These are phyloP conservation scores for Laspeyria flexula DNA, from an alignment of 2,888 invertebrate species.

Conservation along the genomic window DNA sequence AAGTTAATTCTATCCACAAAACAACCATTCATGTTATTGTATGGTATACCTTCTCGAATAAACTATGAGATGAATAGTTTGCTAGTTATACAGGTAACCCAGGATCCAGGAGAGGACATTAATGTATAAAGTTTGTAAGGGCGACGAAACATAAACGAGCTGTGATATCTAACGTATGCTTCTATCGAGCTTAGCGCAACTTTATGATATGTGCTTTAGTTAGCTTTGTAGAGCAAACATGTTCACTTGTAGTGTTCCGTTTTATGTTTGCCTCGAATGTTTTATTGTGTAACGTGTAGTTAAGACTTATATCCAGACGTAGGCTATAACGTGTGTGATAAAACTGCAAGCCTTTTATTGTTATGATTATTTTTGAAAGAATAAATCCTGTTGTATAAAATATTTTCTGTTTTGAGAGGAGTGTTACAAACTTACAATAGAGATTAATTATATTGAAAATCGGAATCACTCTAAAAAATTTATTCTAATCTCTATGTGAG, in stretches of 20 bases:
- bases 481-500: no score
- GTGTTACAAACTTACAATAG: no score
- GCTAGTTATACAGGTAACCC: constrained; percentile 38
- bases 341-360: no score
- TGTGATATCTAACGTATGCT: constrained; percentile 16
- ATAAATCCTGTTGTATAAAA: no score
- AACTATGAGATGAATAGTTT: neutral
- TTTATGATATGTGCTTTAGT: constrained; percentile 1
- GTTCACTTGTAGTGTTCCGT: neutral
- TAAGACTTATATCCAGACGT: neutral
- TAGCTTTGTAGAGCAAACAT: constrained; percentile 8
- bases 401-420: no score
- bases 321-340: no score
- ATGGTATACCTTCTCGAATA: neutral
- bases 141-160: constrained; percentile 8
- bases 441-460: no score
- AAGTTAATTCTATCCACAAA: no score
- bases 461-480: no score
- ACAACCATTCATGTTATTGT: neutral
- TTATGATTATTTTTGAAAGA: no score
- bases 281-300: neutral
- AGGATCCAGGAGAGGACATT: constrained; percentile 45
- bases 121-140: constrained; percentile 25
- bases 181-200: constrained; percentile 13
- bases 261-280: neutral